Percentiles rank a stretch among this genome's conserved stretches.
These are phyloP conservation scores for Caenorhabditis becei DNA, from an alignment of 2,888 invertebrate species.

Conservation along the genomic window DNA sequence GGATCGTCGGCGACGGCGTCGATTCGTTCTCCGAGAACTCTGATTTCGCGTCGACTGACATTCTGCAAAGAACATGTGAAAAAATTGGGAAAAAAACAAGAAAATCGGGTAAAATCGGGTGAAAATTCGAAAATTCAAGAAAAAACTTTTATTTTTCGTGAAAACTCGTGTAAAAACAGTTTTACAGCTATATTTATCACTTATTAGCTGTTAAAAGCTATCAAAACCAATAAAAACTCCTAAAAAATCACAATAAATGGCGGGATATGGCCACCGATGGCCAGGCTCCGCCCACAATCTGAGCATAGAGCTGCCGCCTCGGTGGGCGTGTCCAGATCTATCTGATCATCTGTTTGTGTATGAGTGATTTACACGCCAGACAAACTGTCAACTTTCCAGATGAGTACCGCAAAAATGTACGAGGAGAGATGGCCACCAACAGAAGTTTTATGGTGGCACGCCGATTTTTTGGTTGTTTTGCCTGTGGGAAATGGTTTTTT, in stretches of 20 bases:
- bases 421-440: background rate
- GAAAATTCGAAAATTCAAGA: no score
- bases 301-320: background rate
- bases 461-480: background rate
- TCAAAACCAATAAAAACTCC: background rate
- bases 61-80: constrained; percentile 6
- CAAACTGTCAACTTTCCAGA: background rate
- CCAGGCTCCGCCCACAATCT: background rate
- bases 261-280: no score
- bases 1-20: constrained; percentile 23
- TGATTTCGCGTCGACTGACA: constrained; percentile 48
- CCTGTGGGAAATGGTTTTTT: background rate
- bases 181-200: no score
- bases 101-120: no score
- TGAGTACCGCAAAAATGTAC: no score
- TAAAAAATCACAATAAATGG: background rate
- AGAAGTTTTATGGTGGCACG: background rate
- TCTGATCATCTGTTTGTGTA: no score
- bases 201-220: background rate
- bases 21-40: constrained; percentile 61
- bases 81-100: no score
- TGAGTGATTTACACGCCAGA: constrained; percentile 6
- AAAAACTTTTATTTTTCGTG: no score
- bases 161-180: no score
- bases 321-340: no score